Percentiles rank a stretch among this genome's conserved stretches.
These are phyloP conservation scores for Clarias macrocephalus DNA, from an alignment of 2,113 vertebrate genomes.

Conservation along the genomic window DNA sequence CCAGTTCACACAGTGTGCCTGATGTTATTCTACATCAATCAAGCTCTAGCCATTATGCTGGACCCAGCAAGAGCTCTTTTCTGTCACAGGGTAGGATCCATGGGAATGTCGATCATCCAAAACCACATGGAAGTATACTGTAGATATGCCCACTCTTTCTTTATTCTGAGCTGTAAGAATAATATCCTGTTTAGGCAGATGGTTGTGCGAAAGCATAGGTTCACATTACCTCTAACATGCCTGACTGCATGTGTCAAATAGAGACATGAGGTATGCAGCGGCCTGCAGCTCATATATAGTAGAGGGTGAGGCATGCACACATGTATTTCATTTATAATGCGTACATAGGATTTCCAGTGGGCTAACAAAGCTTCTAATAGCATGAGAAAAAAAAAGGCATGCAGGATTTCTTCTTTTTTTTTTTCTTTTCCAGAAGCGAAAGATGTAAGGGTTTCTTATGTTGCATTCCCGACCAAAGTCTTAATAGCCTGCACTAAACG, in stretches of 20 bases:
- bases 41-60: slow-evolving; percentile 30
- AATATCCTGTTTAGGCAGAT: slow-evolving; percentile 9
- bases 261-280: slow-evolving; percentile 19
- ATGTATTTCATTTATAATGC: slow-evolving; percentile 26
- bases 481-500: background rate
- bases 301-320: slow-evolving; percentile 22
- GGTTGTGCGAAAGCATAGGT: slow-evolving; percentile 19
- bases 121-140: background rate
- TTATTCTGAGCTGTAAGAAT: background rate
- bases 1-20: slow-evolving; percentile 18
- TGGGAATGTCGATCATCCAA: slow-evolving; percentile 32
- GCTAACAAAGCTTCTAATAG: background rate
- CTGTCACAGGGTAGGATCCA: slow-evolving; percentile 12
- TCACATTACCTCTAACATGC: slow-evolving; percentile 22
- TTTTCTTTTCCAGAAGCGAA: background rate
- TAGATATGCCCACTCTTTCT: background rate
- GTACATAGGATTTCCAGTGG: background rate
- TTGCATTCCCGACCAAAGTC: background rate
- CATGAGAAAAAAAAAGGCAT: background rate
- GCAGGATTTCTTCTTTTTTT: background rate
- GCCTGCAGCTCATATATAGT: background rate
- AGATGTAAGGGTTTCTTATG: background rate
- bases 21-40: slow-evolving; percentile 46
- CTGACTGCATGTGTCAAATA: slow-evolving; percentile 37
- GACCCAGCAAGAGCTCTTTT: slow-evolving; percentile 17